Evolutionary conservation across 2,888 invertebrate genomes (phyloP), one percentile per base, ranked within the genome.

Genomic region (Apeira syringaria): DNA sequence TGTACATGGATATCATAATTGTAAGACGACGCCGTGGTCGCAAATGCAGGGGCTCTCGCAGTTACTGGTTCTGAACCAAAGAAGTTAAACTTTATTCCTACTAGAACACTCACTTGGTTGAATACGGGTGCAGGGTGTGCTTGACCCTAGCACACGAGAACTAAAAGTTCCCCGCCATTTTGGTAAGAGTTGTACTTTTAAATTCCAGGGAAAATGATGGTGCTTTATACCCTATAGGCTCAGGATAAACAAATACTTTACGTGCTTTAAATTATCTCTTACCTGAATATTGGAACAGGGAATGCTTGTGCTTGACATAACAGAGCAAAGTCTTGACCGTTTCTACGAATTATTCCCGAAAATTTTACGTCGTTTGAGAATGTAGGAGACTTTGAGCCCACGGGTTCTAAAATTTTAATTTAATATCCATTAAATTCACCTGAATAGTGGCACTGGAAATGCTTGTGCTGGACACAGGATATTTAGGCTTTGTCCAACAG

Each of bases 271-370:
- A 13, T 13, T 2, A 42, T 37, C 32, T 43, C 84, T 87, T 80
- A 89, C 87, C 88, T 89, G 85, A 88, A 89, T 59, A 81, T 64
- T 59, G 93, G 92, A 70, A 93, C 92, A 61, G 95, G 95, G 80
- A 92, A 94, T 62, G 94, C 95, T 91, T 95, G 95, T 56, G 95
- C 94, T 76, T 94, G 94, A 78, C 95, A 95, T 70, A 94, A 90
- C 59, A 94, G 79, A 33, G 93, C 93, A 73, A 95, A 92, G 68
- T 92, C 91, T 68, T 92, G 92, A 56, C 91, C 91, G 50, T 86
- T 88, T 65, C 81, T 87, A 75, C 94, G 91, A 72, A 92, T 92
- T 76, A 93, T 94, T 76, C 93, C 93, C 59, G 92, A 92, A 74
- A 92, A 92, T 74, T 94, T 92, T 51, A 93, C 91, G 64, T 93